A percentile compares a stretch with the other conserved stretches of the same genome.
These are phyloP conservation scores for Criorhina ranunculi DNA, from an alignment of 2,888 invertebrate genomes.

Conservation along the genomic window DNA sequence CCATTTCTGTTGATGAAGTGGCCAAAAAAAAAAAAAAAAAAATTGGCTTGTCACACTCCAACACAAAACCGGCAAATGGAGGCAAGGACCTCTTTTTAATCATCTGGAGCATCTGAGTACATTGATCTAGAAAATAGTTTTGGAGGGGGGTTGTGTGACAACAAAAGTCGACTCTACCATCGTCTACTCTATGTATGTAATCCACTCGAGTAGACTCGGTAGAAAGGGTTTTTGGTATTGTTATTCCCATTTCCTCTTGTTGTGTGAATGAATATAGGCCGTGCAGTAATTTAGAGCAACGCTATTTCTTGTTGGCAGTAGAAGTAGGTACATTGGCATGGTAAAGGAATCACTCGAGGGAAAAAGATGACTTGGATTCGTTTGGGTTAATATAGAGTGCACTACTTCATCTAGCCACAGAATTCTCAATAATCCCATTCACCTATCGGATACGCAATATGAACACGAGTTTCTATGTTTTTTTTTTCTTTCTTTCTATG, in stretches of 20 bases:
- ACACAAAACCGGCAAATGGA: conserved; percentile 19
- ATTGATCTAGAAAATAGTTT: conserved; percentile 68
- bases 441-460: conserved; percentile 8
- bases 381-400: conserved; percentile 53
- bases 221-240: conserved; percentile 14
- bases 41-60: conserved; percentile 25
- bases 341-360: conserved; percentile 27
- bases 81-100: conserved; percentile 49
- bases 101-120: conserved; percentile 68
- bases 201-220: neutral
- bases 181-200: neutral
- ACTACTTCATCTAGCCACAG: conserved; percentile 13
- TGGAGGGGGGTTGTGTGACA: conserved; percentile 53
- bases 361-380: conserved; percentile 18
- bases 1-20: conserved; percentile 42
- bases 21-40: conserved; percentile 27
- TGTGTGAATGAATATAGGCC: conserved; percentile 44
- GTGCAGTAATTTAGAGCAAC: neutral
- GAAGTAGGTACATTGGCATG: conserved; percentile 10
- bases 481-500: neutral
- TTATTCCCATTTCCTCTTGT: conserved; percentile 14
- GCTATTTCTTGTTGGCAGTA: neutral
- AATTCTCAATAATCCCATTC: neutral
- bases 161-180: conserved; percentile 38
- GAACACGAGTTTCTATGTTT: neutral